A percentile compares a stretch with the other conserved stretches of the same genome.
These are phyloP conservation scores for Grallaria varia DNA, from an alignment of 2,113 vertebrate genomes.

Conservation along the genomic window DNA sequence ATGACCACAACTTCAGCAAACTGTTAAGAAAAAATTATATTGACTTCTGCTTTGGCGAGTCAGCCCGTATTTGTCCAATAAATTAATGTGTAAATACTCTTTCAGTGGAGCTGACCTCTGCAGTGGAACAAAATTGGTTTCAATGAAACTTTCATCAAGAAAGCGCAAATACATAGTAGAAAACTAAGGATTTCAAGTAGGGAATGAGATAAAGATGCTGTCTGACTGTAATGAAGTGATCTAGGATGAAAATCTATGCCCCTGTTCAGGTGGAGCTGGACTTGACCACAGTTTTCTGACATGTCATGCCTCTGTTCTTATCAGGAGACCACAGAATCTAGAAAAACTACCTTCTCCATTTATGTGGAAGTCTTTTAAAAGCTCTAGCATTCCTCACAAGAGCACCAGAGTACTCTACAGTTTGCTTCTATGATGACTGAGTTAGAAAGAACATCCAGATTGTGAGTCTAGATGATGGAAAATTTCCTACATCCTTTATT, in stretches of 20 bases:
- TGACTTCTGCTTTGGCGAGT: not conserved
- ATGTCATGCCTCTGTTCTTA: not conserved
- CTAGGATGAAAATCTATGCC: not conserved
- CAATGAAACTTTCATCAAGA: not conserved
- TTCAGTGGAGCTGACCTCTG: not conserved
- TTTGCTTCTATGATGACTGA: not conserved
- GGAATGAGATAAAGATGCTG: not conserved
- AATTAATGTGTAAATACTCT: not conserved
- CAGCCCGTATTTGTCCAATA: not conserved
- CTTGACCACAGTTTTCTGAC: not conserved
- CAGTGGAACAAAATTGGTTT: not conserved
- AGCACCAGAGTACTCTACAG: not conserved
- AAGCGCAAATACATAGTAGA: not conserved
- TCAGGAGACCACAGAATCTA: not conserved
- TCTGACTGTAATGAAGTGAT: not conserved
- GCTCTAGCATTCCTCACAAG: not conserved
- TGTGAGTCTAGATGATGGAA: not conserved
- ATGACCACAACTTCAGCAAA: not conserved
- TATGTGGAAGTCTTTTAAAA: not conserved
- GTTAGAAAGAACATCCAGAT: not conserved
- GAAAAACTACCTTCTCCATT: not conserved
- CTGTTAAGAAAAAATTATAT: not conserved
- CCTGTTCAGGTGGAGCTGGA: not conserved
- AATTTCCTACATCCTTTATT: not conserved
- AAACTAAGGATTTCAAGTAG: not conserved